These are phyloP conservation scores for Mastacembelus armatus DNA, from an alignment of 2,797 vertebrate genomes.

Conservation along the genomic window DNA sequence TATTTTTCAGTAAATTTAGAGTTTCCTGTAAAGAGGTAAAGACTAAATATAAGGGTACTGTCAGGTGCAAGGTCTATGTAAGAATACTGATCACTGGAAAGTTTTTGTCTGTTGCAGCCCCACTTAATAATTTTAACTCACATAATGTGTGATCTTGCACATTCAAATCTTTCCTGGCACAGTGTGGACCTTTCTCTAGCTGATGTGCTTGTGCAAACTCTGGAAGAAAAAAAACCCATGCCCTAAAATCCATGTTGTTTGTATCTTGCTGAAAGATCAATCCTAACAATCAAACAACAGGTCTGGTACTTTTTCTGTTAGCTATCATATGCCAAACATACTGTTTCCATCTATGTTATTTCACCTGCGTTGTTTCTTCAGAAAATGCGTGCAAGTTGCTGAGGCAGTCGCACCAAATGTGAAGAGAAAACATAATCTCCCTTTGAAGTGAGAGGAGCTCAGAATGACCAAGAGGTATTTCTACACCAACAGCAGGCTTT, in stretches of 20 bases:
- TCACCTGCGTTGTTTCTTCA: conserved; percentile 58
- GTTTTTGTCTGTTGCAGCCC: not conserved
- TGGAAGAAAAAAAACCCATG: conserved; percentile 5
- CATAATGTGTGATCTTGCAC: not conserved
- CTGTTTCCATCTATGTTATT: conserved; percentile 42
- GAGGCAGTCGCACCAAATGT: conserved; percentile 39
- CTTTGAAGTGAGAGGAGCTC: conserved; percentile 46
- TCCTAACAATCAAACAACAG: no score
- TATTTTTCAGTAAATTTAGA: not conserved
- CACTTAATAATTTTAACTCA: no score
- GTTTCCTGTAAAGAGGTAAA: not conserved
- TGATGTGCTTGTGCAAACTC: no score
- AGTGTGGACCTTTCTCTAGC: not conserved
- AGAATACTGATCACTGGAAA: not conserved
- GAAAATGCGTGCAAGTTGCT: conserved; percentile 9
- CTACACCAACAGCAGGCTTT: conserved; percentile 50
- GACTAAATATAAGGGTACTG: not conserved
- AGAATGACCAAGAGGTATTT: conserved; percentile 41
- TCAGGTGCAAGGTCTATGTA: not conserved
- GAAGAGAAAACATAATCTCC: conserved; percentile 53
- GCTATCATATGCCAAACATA: conserved; percentile 20
- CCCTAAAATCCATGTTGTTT: not conserved
- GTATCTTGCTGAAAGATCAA: conserved; percentile 21
- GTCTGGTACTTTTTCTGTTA: no score
- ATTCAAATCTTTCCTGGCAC: not conserved